Conservation (phyloP, 30 jellyfish, hydroid and myxozoan genomes). For the Morbakka virulenta region DNA sequence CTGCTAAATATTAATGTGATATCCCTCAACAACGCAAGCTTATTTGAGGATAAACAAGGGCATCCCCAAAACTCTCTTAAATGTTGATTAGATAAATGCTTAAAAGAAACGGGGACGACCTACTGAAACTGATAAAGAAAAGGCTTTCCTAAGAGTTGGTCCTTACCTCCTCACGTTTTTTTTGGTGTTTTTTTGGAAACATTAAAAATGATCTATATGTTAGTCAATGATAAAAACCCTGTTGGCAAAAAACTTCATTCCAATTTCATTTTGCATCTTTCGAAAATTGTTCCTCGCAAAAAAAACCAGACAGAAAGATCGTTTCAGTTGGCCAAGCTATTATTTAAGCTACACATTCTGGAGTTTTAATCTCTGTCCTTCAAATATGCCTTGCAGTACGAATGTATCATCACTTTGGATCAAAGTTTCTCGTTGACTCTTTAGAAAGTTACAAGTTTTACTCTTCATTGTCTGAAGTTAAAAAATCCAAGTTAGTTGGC, state of each 20-base stretch:
- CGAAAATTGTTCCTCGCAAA: no score
- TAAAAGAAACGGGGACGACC: no score
- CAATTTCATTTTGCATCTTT: no score
- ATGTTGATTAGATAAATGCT: no score
- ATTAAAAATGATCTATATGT: no score
- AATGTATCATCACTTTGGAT: slow-evolving; percentile 18
- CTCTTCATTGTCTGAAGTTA: slow-evolving; percentile 40
- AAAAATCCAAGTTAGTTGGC: no score
- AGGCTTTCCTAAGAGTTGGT: slow-evolving; percentile 18
- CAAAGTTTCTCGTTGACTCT: slow-evolving; percentile 19
- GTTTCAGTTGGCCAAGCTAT: slow-evolving; percentile 55
- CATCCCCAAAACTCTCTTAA: no score
- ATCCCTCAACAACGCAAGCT: slow-evolving; percentile 62
- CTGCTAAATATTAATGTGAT: slow-evolving; percentile 37
- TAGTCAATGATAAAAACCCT: no score
- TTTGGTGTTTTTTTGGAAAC: no score
- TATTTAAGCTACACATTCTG: slow-evolving; percentile 28
- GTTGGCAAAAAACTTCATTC: no score
- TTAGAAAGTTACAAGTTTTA: slow-evolving; percentile 40
- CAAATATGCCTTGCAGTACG: slow-evolving; percentile 15
- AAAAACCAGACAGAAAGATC: not conserved
- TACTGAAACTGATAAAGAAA: slow-evolving; percentile 10
- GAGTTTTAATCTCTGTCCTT: slow-evolving; percentile 10
- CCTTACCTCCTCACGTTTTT: no score
- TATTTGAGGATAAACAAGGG: slow-evolving; percentile 50